phyloP scores from a whole-genome alignment of 2,113 vertebrate species.

The Embiotoca jacksoni region DNA sequence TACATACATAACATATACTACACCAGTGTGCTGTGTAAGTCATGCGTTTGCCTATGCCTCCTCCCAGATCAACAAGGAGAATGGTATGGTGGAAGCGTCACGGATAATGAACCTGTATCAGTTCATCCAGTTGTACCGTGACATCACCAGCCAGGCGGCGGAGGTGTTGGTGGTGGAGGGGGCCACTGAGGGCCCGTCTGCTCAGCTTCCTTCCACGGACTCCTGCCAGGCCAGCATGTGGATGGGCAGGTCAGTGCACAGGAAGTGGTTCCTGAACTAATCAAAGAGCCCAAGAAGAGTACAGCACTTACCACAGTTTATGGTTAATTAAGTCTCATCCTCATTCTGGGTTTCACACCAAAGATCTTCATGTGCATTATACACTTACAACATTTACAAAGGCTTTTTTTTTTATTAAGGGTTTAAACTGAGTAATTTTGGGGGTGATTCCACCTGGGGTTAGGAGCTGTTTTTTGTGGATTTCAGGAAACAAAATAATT shows the following conservation, averaged over 20 bases:
- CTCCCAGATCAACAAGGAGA: conserved; percentile 94
- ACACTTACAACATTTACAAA: no score
- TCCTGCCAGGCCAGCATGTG: conserved; percentile 97
- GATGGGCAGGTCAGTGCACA: conserved; percentile 92
- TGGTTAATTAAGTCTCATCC: neutral
- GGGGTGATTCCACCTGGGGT: no score
- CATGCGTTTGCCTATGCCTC: neutral
- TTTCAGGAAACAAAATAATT: no score
- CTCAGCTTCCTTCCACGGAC: conserved; percentile 83
- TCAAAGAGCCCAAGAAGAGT: neutral
- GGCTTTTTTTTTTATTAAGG: no score
- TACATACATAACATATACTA: neutral
- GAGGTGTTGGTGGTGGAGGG: conserved; percentile 86
- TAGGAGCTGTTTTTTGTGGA: no score
- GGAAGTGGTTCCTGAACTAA: neutral
- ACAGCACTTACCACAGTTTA: neutral
- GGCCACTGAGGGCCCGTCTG: conserved; percentile 82
- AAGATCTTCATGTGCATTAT: no score
- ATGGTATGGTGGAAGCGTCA: conserved; percentile 91
- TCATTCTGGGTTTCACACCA: no score
- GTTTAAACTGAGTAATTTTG: no score
- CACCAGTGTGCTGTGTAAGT: neutral
- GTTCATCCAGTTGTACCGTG: conserved; percentile 96
- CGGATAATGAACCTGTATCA: conserved; percentile 99
- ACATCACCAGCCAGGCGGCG: conserved; percentile 94